Evolutionary conservation across 2,888 invertebrate genomes (phyloP).

Genomic region (Catocala fraxini): DNA sequence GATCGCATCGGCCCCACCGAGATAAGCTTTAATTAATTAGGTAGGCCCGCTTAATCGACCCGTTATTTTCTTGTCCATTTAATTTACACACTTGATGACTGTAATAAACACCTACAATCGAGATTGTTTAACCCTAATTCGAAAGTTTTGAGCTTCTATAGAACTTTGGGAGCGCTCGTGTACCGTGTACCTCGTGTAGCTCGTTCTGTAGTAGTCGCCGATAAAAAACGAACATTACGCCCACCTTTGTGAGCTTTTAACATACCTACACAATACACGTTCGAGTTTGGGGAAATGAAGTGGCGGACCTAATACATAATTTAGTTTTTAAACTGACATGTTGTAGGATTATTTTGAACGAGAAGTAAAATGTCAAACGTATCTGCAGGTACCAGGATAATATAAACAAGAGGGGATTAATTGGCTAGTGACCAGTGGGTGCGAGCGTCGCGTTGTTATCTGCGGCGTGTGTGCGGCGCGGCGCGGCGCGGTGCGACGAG

Average conservation of each 20-base stretch:
- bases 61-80: slow-evolving; percentile 73
- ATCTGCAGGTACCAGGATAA: slow-evolving; percentile 42
- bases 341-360: slow-evolving; percentile 6
- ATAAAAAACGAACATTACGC: slow-evolving; percentile 39
- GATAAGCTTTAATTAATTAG: slow-evolving; percentile 78
- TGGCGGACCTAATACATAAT: not conserved
- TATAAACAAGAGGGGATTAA: slow-evolving; percentile 58
- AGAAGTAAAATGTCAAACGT: slow-evolving; percentile 23
- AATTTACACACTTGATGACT: slow-evolving; percentile 73
- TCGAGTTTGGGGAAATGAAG: slow-evolving; percentile 12
- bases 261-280: slow-evolving; percentile 23
- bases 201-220: slow-evolving; percentile 30
- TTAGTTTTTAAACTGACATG: not conserved
- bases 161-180: slow-evolving; percentile 33
- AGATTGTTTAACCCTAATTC: slow-evolving; percentile 67
- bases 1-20: slow-evolving; percentile 62
- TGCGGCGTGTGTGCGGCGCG: slow-evolving; percentile 27
- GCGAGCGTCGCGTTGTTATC: slow-evolving; percentile 39
- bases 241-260: slow-evolving; percentile 35
- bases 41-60: slow-evolving; percentile 70
- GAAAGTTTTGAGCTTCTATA: slow-evolving; percentile 58
- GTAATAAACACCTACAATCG: slow-evolving; percentile 73
- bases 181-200: slow-evolving; percentile 21
- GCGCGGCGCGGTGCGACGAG: slow-evolving; percentile 27
- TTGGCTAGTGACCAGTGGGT: slow-evolving; percentile 56